Conservation (phyloP, 2,888 invertebrate genomes). For the Mythimna loreyi region DNA sequence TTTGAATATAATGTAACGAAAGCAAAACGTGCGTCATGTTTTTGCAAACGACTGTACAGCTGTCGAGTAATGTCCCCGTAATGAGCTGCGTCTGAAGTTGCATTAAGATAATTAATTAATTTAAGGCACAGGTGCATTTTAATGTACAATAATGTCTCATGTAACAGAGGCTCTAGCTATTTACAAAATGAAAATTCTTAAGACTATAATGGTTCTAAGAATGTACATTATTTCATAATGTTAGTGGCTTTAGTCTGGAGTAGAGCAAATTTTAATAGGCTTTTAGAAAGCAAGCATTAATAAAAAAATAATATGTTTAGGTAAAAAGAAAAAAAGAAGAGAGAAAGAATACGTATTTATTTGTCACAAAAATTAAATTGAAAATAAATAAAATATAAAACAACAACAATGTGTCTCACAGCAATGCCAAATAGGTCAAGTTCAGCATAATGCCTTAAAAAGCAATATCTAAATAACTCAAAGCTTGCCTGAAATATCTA, state of each 20-base stretch:
- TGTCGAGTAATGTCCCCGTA: conserved; percentile 21
- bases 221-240: background rate
- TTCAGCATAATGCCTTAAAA: too few relatives aligned
- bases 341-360: too few relatives aligned
- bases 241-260: background rate
- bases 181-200: background rate
- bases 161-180: background rate
- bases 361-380: too few relatives aligned
- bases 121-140: conserved; percentile 40
- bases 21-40: background rate
- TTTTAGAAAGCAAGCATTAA: background rate
- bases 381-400: too few relatives aligned
- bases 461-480: background rate
- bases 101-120: conserved; percentile 46
- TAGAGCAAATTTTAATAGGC: background rate
- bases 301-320: too few relatives aligned
- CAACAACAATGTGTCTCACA: too few relatives aligned
- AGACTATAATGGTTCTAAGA: background rate
- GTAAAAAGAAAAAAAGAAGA: too few relatives aligned
- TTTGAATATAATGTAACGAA: background rate
- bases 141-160: conserved; percentile 17
- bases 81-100: conserved; percentile 22
- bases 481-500: background rate
- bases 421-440: too few relatives aligned
- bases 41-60: background rate